These are phyloP conservation scores for Ptilonorhynchus violaceus DNA, from an alignment of 2,113 vertebrate genomes.

Conservation along the genomic window DNA sequence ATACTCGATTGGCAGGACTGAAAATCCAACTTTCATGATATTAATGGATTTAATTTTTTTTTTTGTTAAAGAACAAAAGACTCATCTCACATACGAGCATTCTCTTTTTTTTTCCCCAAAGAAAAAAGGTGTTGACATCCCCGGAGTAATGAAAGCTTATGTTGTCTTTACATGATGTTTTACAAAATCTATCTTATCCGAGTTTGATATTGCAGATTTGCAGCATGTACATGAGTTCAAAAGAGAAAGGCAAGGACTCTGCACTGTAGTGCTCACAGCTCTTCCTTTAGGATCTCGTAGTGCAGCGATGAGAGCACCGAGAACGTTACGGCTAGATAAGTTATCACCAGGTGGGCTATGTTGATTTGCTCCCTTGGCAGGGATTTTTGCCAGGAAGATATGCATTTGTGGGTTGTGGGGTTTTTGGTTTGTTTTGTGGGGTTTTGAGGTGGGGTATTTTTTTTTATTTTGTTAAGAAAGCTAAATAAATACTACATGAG, in stretches of 20 bases:
- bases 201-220: not conserved
- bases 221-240: not conserved
- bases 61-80: not conserved
- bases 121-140: not conserved
- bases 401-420: not conserved
- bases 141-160: not conserved
- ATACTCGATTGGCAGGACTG: not conserved
- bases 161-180: not conserved
- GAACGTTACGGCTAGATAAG: not conserved
- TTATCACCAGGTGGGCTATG: not conserved
- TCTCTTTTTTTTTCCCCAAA: not conserved
- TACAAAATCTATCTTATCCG: not conserved
- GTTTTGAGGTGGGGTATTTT: not conserved
- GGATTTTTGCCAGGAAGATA: not conserved
- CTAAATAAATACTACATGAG: not conserved
- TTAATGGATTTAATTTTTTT: not conserved
- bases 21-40: not conserved
- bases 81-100: not conserved
- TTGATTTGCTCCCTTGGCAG: not conserved
- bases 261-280: not conserved
- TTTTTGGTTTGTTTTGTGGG: not conserved
- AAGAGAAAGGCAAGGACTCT: not conserved
- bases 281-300: accelerated
- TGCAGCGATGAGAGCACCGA: not conserved
- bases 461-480: not conserved